Evolutionary conservation across 1,140 invertebrate genomes (phyloP), one percentile per base, ranked within the genome.

Genomic region (Drosophila auraria): DNA sequence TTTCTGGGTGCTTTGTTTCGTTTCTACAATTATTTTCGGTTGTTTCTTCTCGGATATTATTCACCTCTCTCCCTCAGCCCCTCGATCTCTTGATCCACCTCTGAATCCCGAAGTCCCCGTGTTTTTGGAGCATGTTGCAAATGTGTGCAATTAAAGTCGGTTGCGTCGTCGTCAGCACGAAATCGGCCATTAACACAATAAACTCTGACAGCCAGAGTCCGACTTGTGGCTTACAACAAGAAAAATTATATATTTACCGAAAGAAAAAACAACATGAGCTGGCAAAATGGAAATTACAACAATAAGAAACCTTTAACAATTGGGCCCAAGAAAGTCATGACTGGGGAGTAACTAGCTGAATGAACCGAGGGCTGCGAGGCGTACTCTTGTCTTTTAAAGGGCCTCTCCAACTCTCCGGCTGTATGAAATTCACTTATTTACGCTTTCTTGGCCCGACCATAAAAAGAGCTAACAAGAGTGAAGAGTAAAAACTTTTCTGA

Each of bases 101-200:
- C 33, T 20, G n/a, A 56, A 38, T 65, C 38, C 15, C 45, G 6
- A 12, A 33, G 56, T 40, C 50, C 15, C 54, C 23, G 23, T 25
- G 40, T 38, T 82, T 82, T 57, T 56, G 54, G 62, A 64, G 74
- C 75, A 64, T 76, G 70, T 80, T 72, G 83, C 80, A 82, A 87
- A 66, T 71, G 63, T 82, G 65, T 76, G 60, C 77, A 87, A 78
- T 87, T 82, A 87, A 81, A 72, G 76, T 51, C 66, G 36, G 59
- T 80, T 80, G 76, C 77, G 76, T 82, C 53, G 27, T 40, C 78
- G 82, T 77, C 78, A 80, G 78, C 82, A 65, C 66, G 76, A 83
- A 87, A 80, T 65, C 66, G 83, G 73, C 76, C 83, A 87, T 87
- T 87, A 87, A 83, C 83, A 87, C 83, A 87, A 65, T 87, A 87